Base-by-base conservation (phyloP, 2,888 invertebrate genomes). In the Parnassius orleans region DNA sequence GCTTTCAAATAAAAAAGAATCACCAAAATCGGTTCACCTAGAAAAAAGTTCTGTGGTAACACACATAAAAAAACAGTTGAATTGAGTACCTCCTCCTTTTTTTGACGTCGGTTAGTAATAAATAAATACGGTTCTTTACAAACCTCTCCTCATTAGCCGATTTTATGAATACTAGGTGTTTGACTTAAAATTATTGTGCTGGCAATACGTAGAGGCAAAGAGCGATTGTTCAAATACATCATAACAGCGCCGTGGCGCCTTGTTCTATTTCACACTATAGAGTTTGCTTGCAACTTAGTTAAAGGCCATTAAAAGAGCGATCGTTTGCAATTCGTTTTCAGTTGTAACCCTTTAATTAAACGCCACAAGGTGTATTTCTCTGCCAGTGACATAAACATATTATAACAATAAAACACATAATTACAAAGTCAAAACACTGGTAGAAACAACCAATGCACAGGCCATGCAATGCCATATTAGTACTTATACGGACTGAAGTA, bases 281-380 rank as follows among this genome's bases (percentile, higher is more conserved):
- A 61, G 48, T 51, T 56, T 47, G 46, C 60, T 60, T 61, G 57
- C 57, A 53, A 15, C 53, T 42, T 24, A 9, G 47, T 33, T 57
- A 57, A 44, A 15, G 64, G 60, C 53, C 57, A 57, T 57, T 64
- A 60, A 64, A 64, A 51, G 19, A 50, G 64, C 64, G 60, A 57
- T 61, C 47, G 47, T 10, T 57, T 48, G 48, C 57, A 43, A 61
- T 61, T 56, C 52, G 33, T 56, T 43, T 43, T 48, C 14, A 2
- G 14, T 15, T 48, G 14, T 14, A n/a, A 48, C 41, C 41, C 51
- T 58, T 58, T 58, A 52, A 58, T 52, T 58, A 52, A 46, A 46
- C 24, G 24, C n/a, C 41, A 9, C n/a, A n/a, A 52, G 52, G 12
- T 48, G n/a, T 48, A 14, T 14, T 48, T 48, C 33, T 48, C 11